A percentile compares a stretch with the other conserved stretches of the same genome.
phyloP scores from a whole-genome alignment of 2,797 vertebrate species.

The Lacerta viridis region DNA sequence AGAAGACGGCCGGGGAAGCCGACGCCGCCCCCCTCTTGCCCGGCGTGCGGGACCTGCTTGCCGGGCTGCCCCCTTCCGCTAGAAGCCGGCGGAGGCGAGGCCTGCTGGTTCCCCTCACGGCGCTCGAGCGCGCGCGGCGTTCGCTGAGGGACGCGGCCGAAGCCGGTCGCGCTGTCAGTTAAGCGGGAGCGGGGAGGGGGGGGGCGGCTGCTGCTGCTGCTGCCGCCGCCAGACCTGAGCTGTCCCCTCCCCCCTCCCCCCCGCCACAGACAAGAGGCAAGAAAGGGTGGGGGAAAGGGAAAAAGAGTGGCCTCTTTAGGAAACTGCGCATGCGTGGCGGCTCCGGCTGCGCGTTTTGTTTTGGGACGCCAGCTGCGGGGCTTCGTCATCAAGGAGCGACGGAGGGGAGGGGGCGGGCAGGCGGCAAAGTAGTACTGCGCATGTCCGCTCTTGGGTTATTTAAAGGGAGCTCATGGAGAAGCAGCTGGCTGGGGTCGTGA shows the following conservation, averaged over 20 bases:
- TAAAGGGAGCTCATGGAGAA: no score
- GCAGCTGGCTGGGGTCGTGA: no score
- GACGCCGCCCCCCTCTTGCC: not conserved
- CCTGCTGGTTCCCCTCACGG: not conserved
- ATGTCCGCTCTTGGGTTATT: not conserved
- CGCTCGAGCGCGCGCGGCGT: conserved; percentile 55
- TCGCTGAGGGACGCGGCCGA: conserved; percentile 41
- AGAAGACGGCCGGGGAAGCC: not conserved
- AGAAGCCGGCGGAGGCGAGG: not conserved
- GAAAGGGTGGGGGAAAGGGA: not conserved
- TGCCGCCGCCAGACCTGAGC: conserved; percentile 13
- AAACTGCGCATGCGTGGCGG: conserved; percentile 54
- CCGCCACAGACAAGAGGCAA: not conserved
- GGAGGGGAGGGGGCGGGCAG: no score
- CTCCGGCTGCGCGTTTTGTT: not conserved
- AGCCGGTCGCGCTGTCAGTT: conserved; percentile 68
- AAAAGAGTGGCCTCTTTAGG: conserved; percentile 50
- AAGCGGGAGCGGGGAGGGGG: conserved; percentile 31
- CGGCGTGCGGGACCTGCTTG: not conserved
- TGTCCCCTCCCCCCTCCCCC: conserved; percentile 36
- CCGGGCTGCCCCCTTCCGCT: not conserved
- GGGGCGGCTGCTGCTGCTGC: not conserved
- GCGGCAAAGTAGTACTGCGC: not conserved
- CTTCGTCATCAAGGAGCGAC: conserved; percentile 40
- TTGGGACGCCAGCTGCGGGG: conserved; percentile 19